These are phyloP conservation scores for Oscheius sp. DNA, from an alignment of 2,888 invertebrate species.

Conservation along the genomic window DNA sequence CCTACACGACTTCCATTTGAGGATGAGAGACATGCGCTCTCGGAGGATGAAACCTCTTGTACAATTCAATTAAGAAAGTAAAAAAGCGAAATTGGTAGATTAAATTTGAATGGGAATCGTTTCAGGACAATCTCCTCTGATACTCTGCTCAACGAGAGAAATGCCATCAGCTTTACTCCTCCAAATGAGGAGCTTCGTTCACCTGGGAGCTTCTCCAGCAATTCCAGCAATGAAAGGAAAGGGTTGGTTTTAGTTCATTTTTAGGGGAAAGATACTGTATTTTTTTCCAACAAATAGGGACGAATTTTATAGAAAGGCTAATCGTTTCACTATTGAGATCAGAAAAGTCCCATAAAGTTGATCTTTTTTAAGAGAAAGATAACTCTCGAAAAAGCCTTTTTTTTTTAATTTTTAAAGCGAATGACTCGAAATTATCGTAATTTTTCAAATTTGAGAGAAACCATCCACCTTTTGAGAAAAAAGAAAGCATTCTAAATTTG, in stretches of 20 bases:
- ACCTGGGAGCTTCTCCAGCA: constrained; percentile 27
- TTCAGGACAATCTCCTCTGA: constrained; percentile 32
- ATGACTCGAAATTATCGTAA: no score
- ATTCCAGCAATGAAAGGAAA: constrained; percentile 27
- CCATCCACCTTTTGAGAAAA: no score
- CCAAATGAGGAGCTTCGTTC: constrained; percentile 5
- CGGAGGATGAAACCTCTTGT: constrained; percentile 14
- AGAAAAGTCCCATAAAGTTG: no score
- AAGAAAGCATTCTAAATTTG: neutral
- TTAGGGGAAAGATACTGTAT: neutral
- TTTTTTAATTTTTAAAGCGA: no score
- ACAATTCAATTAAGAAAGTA: constrained; percentile 19
- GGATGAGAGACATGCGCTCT: constrained; percentile 16
- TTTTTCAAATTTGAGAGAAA: no score
- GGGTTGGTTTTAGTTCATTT: constrained; percentile 7
- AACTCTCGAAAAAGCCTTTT: no score
- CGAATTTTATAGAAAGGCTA: no score
- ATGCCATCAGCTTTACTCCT: constrained; percentile 19
- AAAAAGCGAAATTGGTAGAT: neutral
- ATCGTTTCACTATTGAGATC: no score
- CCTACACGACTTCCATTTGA: constrained; percentile 5
- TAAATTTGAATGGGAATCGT: neutral
- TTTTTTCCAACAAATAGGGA: no score
- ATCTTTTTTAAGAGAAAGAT: no score
- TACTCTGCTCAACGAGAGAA: constrained; percentile 22